Evolutionary conservation across 2,797 vertebrate species (phyloP).

Genomic region (Microhierax caerulescens): DNA sequence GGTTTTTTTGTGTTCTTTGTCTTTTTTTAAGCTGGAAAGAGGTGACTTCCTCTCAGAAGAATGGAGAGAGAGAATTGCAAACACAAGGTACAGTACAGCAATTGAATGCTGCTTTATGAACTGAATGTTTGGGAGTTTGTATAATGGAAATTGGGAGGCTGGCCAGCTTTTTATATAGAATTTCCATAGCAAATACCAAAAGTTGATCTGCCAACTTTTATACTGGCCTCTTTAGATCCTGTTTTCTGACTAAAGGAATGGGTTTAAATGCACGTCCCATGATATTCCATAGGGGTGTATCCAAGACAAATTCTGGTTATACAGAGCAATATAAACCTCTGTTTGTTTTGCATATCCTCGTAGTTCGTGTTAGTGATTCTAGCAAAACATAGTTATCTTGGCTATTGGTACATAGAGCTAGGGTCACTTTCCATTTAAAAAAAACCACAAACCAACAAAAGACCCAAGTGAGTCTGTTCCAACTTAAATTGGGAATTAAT

Average conservation of each 20-base stretch:
- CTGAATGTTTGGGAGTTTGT: constrained; percentile 4
- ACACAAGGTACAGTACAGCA: constrained; percentile 87
- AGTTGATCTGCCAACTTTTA: constrained; percentile 16
- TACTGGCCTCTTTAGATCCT: constrained; percentile 12
- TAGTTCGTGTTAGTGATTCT: background rate
- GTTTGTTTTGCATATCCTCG: background rate
- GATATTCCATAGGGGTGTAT: background rate
- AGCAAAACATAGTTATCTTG: background rate
- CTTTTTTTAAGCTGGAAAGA: constrained; percentile 88
- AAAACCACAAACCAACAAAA: background rate
- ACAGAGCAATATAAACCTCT: background rate
- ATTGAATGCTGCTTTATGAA: background rate
- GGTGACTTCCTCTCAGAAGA: constrained; percentile 99
- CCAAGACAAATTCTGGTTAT: background rate
- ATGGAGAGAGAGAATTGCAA: constrained; percentile 97
- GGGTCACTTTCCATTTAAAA: background rate
- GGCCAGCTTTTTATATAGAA: constrained; percentile 59
- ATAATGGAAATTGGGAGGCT: constrained; percentile 55
- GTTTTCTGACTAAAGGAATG: background rate
- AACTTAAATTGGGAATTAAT: background rate
- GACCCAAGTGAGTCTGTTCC: background rate
- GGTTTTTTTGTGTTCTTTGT: background rate
- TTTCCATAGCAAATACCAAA: constrained; percentile 51
- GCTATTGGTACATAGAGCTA: background rate
- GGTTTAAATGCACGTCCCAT: background rate